Evolutionary conservation across 2,113 vertebrate genomes (phyloP), one percentile per base, ranked within the genome.

Genomic region (Casuarius casuarius): DNA sequence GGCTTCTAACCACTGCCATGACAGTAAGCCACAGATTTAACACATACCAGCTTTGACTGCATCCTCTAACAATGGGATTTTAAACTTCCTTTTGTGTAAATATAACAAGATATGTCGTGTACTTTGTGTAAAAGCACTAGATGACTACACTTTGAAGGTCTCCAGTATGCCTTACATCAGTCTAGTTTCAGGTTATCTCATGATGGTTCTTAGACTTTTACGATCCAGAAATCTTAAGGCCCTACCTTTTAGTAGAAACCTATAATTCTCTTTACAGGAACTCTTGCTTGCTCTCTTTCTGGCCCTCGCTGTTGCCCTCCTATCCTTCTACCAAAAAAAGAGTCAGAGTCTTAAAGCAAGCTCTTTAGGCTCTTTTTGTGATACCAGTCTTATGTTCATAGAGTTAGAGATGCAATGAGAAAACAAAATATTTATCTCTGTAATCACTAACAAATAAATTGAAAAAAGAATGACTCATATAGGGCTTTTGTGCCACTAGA

Each of bases 1-100:
- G 8, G 5, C 23, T 58, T 84, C 35, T 49, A 74, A 62, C 17
- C 3, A 31, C 4, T 33, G 29, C 2, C 3, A 5, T 44, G 26
- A 29, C 8, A 71, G 33, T 74, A 28, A 62, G 7, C 35, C 4
- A 51, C 9, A 13, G 5, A 79, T 59, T 59, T 76, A 75, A 61
- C 6, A 40, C 7, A 2, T 0, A 0, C 33, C 48, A 85, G 9
- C 28, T 80, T 58, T 84, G 10, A 58, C 19, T 35, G 3, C 14
- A 52, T 52, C 25, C 7, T 62, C 54, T 74, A 28, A 46, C 70
- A 66, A 17, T 6, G 10, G 2, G 3, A 12, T 51, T 89, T 61
- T 58, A 86, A 25, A 42, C 3, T 2, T 26, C 1, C 54, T 51
- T 22, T 42, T 22, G 9, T 3, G 5, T n/a, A 62, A 1, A 0